These are phyloP conservation scores for Polypedilum pembai DNA, from an alignment of 1,140 invertebrate species.

Conservation along the genomic window DNA sequence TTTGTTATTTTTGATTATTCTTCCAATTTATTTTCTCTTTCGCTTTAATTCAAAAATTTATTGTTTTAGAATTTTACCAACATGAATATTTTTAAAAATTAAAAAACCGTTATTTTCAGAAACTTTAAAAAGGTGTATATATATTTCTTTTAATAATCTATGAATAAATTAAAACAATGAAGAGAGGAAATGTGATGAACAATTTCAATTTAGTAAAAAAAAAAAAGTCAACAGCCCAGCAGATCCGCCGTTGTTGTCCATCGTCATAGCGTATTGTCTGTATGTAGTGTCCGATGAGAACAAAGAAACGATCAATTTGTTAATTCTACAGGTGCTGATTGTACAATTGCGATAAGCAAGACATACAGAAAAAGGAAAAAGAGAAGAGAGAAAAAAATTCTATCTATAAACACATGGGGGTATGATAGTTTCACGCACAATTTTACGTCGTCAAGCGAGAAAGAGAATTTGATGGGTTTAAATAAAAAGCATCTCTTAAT, in stretches of 20 bases:
- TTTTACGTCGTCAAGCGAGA: conserved; percentile 20
- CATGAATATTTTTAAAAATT: no score
- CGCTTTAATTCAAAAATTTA: no score
- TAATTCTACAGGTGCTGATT: conserved; percentile 24
- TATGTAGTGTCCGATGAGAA: neutral
- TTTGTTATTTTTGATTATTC: no score
- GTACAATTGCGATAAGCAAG: neutral
- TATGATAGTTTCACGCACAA: conserved; percentile 25
- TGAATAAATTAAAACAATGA: no score
- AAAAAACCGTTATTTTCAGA: neutral
- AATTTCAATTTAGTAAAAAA: neutral
- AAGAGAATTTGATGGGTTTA: neutral
- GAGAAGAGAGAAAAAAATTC: no score
- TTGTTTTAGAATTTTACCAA: no score
- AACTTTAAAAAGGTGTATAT: no score
- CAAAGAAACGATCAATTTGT: conserved; percentile 28
- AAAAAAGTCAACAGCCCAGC: neutral
- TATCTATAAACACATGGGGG: neutral
- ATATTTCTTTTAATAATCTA: neutral
- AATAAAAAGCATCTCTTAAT: conserved; percentile 10
- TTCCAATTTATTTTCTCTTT: no score
- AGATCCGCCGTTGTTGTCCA: neutral
- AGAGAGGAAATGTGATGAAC: neutral
- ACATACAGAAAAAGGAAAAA: neutral
- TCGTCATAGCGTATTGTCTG: no score